Conservation (phyloP, 2,888 invertebrate genomes). For the Oscheius sp. region DNA sequence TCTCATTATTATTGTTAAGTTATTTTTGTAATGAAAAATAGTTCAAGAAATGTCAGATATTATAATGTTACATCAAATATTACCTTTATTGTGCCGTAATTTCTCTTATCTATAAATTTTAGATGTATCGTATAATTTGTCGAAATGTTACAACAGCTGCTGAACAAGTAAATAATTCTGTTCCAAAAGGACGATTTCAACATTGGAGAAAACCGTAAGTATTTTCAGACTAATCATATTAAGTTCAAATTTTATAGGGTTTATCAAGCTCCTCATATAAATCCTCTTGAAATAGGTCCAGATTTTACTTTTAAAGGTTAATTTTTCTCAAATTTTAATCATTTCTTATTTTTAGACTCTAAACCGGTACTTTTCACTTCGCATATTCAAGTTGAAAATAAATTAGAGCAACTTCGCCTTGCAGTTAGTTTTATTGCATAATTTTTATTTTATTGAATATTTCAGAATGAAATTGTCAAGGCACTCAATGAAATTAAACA, state of each 20-base stretch:
- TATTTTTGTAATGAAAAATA: slow-evolving; percentile 34
- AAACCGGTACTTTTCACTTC: slow-evolving; percentile 62
- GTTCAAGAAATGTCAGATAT: not conserved
- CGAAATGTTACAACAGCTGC: slow-evolving; percentile 13
- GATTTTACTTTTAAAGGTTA: slow-evolving; percentile 68
- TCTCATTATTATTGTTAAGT: slow-evolving; percentile 25
- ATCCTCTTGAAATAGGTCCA: slow-evolving; percentile 64
- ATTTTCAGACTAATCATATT: not conserved
- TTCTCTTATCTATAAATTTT: not conserved
- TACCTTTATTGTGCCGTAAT: not conserved
- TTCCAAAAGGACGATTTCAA: slow-evolving; percentile 53
- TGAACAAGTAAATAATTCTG: slow-evolving; percentile 18
- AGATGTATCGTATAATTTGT: slow-evolving; percentile 17
- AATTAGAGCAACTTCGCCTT: slow-evolving; percentile 67
- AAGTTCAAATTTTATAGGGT: slow-evolving; percentile 51
- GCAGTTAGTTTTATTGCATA: slow-evolving; percentile 60
- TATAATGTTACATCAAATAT: not conserved
- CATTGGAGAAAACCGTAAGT: slow-evolving; percentile 66
- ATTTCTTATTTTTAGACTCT: no score
- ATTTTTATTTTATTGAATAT: not conserved
- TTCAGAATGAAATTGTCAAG: slow-evolving; percentile 18
- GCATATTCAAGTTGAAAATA: slow-evolving; percentile 57
- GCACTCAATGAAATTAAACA: slow-evolving; percentile 8
- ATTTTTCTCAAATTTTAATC: no score
- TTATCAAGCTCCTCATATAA: slow-evolving; percentile 64